These are phyloP conservation scores for Phalangium opilio DNA, from an alignment of 2,888 invertebrate species.

Conservation along the genomic window DNA sequence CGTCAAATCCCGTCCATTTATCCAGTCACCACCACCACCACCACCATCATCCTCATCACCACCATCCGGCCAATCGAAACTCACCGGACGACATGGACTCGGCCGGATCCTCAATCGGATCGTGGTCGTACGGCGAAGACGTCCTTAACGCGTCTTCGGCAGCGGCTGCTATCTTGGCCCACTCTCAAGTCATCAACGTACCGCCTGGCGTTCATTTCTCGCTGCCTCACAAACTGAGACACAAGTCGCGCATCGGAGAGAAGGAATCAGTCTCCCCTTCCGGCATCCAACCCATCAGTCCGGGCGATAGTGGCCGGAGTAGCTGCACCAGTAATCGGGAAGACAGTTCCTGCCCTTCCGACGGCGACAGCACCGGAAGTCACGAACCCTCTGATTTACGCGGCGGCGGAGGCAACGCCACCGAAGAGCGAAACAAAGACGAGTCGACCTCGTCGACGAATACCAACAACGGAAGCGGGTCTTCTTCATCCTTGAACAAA, in stretches of 20 bases:
- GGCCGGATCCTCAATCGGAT: slow-evolving; percentile 13
- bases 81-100: slow-evolving; percentile 10
- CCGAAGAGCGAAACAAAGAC: slow-evolving; percentile 19
- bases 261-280: slow-evolving; percentile 53
- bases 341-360: slow-evolving; percentile 74
- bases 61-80: slow-evolving; percentile 20
- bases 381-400: slow-evolving; percentile 25
- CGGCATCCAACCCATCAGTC: slow-evolving; percentile 48
- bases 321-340: slow-evolving; percentile 60
- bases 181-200: not conserved
- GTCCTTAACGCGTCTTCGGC: slow-evolving; percentile 19
- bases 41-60: slow-evolving; percentile 41
- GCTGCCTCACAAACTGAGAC: slow-evolving; percentile 74
- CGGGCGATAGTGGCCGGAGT: slow-evolving; percentile 42
- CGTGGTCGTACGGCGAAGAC: slow-evolving; percentile 22
- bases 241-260: slow-evolving; percentile 77
- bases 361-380: slow-evolving; percentile 32
- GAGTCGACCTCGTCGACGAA: slow-evolving; percentile 27
- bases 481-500: too few species aligned
- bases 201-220: slow-evolving; percentile 35
- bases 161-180: slow-evolving; percentile 27
- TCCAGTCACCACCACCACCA: slow-evolving; percentile 42
- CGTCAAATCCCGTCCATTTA: slow-evolving; percentile 7
- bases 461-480: too few species aligned
- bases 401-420: slow-evolving; percentile 19